These are phyloP conservation scores for Pygoscelis antarcticus DNA, from an alignment of 2,113 vertebrate genomes.

Conservation along the genomic window DNA sequence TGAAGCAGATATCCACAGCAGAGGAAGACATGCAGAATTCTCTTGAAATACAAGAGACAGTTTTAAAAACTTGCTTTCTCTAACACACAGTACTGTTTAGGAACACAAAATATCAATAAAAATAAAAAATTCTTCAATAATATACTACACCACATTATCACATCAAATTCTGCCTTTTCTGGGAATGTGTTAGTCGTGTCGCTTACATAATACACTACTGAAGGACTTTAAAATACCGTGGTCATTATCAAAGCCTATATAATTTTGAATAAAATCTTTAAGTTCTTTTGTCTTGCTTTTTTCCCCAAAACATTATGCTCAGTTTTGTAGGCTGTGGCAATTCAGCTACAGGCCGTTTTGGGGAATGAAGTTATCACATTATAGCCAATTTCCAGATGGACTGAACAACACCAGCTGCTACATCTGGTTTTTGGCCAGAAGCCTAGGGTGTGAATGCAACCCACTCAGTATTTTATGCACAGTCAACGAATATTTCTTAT, in stretches of 20 bases:
- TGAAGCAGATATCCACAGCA: not conserved
- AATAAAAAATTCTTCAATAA: not conserved
- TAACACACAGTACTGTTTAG: not conserved
- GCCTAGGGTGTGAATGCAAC: not conserved
- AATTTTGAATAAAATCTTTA: not conserved
- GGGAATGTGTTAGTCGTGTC: not conserved
- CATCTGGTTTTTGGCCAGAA: conserved; percentile 30
- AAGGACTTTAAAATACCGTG: not conserved
- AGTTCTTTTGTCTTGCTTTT: not conserved
- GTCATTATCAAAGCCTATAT: not conserved
- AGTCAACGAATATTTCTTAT: not conserved
- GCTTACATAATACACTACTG: not conserved
- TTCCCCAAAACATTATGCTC: not conserved
- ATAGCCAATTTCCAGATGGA: not conserved
- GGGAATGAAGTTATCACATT: not conserved
- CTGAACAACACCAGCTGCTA: not conserved
- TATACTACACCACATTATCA: not conserved
- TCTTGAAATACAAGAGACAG: not conserved
- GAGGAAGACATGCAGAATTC: not conserved
- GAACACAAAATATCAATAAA: not conserved
- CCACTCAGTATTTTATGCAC: not conserved
- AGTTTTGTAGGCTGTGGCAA: not conserved
- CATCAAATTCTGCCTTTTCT: not conserved
- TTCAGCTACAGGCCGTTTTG: not conserved
- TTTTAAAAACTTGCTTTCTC: not conserved